Base-by-base conservation (phyloP, 2,113 vertebrate species). In the Blennius ocellaris region DNA sequence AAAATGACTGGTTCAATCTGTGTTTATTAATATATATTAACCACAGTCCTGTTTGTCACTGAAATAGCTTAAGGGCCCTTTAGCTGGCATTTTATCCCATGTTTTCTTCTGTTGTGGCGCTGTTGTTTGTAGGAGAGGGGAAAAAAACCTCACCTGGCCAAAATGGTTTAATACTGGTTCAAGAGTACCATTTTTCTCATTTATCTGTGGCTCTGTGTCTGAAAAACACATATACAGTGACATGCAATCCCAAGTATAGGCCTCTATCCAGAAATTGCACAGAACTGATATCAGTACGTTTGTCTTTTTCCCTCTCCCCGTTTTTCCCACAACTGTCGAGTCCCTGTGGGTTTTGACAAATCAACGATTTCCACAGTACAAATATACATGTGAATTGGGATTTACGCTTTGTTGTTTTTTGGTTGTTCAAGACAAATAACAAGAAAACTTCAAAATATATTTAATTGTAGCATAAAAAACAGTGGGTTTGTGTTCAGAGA, bases 11-110 rank as follows among this genome's bases (percentile, higher is more conserved):
- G 30, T 71, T 78, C 81, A 82, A 74, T 87, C 82, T 81, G 71
- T 12, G 74, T 58, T 73, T 37, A 74, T 83, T 87, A 73, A 83
- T 81, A 76, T 82, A 83, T 83, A 81, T 89, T 86, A 86, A 63
- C 82, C 62, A 47, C 21, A 44, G 56, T 76, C 52, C 57, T 72
- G 73, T 86, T 89, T 85, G 81, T 90, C 81, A 83, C 61, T 47
- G 57, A 76, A 92, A 89, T 87, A 79, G 83, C 80, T 65, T 21
- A 70, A 83, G 82, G 84, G 87, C 76, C 90, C 85, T 90, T 86
- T 87, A 83, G 78, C 73, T 68, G 84, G 48, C 81, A 69, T 88
- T 81, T 76, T 52, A 63, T 65, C 14, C 60, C 14, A 49, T 64
- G 57, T 76, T 85, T 82, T 62, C 77, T 38, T 54, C 82, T 83